Base-by-base conservation (phyloP, 2,113 vertebrate species). In the Alethe castanea region DNA sequence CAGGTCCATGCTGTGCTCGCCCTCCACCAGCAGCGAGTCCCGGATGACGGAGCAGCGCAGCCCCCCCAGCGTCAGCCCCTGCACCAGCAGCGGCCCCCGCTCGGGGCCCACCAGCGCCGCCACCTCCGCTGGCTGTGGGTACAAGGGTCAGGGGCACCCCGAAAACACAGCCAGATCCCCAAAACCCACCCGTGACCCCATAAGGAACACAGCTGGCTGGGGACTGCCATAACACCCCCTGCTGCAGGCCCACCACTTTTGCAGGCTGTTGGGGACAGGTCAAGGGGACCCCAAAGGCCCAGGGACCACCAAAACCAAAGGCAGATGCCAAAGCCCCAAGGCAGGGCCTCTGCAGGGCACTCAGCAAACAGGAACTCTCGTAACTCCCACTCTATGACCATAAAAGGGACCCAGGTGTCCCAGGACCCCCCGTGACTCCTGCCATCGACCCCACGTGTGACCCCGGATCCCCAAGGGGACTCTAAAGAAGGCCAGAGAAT, bases 31-130 rank as follows among this genome's bases (percentile, higher is more conserved):
- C 86, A 88, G 86, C 25, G 86, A 88, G 76, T 88, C 86, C 6
- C 86, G 86, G 86, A 88, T 80, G 50, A 88, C 86, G 14, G 86
- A 88, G 86, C 86, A 88, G 76, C 86, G 86, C 66, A 88, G 66
- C 42, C 86, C 86, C 66, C 86, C 86, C 76, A 88, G 86, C 26
- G 86, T 88, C 86, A 88, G 86, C 50, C 86, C 86, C 59, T 80
- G 76, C 86, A 80, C 86, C 66, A 88, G 36, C 86, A 88, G 86
- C 0, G 85, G 85, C 11, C 66, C 85, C 25, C 85, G 85, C 76
- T 88, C 85, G 35, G 85, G 85, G 57, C 85, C 76, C 57, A 88
- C 85, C 48, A 88, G 85, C 3, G 85, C 85, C 4, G 76, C 74
- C 76, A 88, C 85, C 66, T 88, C 85, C 31, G 85, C 85, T 16